Conservation (phyloP, 2,888 invertebrate species). For the Cephalotes varians region DNA sequence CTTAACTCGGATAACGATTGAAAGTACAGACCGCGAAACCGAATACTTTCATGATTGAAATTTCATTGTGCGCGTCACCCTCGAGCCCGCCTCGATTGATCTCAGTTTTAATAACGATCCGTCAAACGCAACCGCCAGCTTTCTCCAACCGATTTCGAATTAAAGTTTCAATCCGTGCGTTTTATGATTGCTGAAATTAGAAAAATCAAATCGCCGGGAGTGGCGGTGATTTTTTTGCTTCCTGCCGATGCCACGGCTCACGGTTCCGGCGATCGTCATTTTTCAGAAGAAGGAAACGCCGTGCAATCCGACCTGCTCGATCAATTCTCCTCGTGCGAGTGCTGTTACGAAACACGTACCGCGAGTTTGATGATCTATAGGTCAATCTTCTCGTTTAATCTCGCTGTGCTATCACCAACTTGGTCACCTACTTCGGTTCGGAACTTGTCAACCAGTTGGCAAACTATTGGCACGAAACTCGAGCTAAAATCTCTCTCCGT, state of each 20-base stretch:
- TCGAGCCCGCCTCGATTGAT: constrained; percentile 54
- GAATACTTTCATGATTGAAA: constrained; percentile 71
- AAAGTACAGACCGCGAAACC: constrained; percentile 57
- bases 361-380: constrained; percentile 53
- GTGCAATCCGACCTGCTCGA: constrained; percentile 13
- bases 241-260: not conserved
- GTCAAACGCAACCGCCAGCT: constrained; percentile 60
- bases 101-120: constrained; percentile 65
- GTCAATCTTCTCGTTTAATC: constrained; percentile 61
- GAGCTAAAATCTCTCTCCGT: constrained; percentile 48
- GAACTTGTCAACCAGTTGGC: constrained; percentile 75
- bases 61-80: constrained; percentile 70
- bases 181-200: constrained; percentile 35
- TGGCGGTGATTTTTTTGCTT: constrained; percentile 5
- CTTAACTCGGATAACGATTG: constrained; percentile 1
- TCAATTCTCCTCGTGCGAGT: constrained; percentile 29
- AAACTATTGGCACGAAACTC: constrained; percentile 64
- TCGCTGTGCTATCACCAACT: constrained; percentile 61
- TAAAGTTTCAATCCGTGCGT: constrained; percentile 52
- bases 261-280: constrained; percentile 17
- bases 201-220: not conserved
- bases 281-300: constrained; percentile 30
- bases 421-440: constrained; percentile 70
- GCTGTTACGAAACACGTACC: constrained; percentile 37
- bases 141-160: constrained; percentile 28